Percentiles rank a stretch among this genome's conserved stretches.
phyloP scores from a whole-genome alignment of 2,888 invertebrate genomes.

The Agonum fuliginosum region DNA sequence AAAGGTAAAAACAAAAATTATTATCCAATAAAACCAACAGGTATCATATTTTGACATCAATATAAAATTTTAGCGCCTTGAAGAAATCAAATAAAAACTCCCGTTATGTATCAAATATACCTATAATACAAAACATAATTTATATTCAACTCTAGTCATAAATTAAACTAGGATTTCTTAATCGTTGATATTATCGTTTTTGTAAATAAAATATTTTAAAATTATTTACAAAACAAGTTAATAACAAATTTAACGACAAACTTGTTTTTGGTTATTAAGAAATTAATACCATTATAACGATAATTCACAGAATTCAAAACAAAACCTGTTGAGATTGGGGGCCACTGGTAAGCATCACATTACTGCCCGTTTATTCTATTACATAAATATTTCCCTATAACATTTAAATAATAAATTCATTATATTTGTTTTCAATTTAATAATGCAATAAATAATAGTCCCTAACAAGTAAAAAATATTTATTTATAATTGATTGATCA shows the following conservation, averaged over 20 bases:
- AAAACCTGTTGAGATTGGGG: constrained; percentile 10
- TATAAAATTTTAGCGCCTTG: constrained; percentile 24
- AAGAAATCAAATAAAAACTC: constrained; percentile 3
- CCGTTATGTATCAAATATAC: constrained; percentile 33
- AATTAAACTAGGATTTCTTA: constrained; percentile 22
- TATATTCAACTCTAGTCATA: not conserved
- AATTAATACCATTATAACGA: constrained; percentile 12
- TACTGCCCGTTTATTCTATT: too few species aligned
- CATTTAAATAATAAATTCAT: too few species aligned
- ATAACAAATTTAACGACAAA: constrained; percentile 15
- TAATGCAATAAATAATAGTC: too few species aligned
- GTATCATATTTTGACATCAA: constrained; percentile 31
- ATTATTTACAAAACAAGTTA: constrained; percentile 29
- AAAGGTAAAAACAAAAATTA: constrained; percentile 6
- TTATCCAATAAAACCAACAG: not conserved
- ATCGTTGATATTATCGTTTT: constrained; percentile 30
- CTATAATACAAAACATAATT: constrained; percentile 26
- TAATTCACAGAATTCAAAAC: not conserved
- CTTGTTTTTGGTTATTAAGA: constrained; percentile 24
- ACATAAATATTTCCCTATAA: too few species aligned
- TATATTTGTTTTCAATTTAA: too few species aligned
- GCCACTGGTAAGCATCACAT: not conserved
- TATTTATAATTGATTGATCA: too few species aligned
- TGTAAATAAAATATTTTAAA: constrained; percentile 22
- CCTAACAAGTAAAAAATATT: too few species aligned